Conservation (phyloP, 2,888 invertebrate genomes). For the Ferrisia virgata region DNA sequence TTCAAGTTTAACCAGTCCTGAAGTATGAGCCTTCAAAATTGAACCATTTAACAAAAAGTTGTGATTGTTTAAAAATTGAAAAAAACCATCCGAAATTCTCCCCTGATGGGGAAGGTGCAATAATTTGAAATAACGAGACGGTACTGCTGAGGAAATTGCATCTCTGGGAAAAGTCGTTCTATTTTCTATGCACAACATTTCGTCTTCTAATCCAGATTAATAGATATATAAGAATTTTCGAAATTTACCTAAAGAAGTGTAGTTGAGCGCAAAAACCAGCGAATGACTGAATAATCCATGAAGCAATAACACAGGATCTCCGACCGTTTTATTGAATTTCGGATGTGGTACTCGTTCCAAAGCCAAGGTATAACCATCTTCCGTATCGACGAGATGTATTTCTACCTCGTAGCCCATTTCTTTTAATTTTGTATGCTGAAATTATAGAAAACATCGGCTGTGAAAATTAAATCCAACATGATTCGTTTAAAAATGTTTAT, state of each 20-base stretch:
- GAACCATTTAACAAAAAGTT: no score
- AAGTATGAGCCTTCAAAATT: no score
- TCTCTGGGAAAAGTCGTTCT: no score
- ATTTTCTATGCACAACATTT: no score
- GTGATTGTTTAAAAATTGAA: no score
- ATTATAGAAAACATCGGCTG: slow-evolving; percentile 30
- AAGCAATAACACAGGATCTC: slow-evolving; percentile 47
- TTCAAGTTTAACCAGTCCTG: no score
- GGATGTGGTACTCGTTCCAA: slow-evolving; percentile 48
- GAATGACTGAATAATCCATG: slow-evolving; percentile 48
- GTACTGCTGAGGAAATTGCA: no score
- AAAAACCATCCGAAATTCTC: no score
- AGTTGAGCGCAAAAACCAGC: slow-evolving; percentile 46
- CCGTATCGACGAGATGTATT: slow-evolving; percentile 46
- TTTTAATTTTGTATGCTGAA: slow-evolving; percentile 46
- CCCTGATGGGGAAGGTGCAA: no score
- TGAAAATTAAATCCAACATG: no score
- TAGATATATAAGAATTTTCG: neutral
- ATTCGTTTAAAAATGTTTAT: no score
- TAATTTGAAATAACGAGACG: no score
- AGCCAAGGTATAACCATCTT: slow-evolving; percentile 47
- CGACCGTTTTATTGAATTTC: neutral
- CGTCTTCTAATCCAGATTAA: neutral
- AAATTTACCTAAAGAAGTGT: slow-evolving; percentile 46
- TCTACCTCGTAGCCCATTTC: slow-evolving; percentile 47